phyloP scores from a whole-genome alignment of 1,140 invertebrate species.

The Stegodyphus dumicola region DNA sequence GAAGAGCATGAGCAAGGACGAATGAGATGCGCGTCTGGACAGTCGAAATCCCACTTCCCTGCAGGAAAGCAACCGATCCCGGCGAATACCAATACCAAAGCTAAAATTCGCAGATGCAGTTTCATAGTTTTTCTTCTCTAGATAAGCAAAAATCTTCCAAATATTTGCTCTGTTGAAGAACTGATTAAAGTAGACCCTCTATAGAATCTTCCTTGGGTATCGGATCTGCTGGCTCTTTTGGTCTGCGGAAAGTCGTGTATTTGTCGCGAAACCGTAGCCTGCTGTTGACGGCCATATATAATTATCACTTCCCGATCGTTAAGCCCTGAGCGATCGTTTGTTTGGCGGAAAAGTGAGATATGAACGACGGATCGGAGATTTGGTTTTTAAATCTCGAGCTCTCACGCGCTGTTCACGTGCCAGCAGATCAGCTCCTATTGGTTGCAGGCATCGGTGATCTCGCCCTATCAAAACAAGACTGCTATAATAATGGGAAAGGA shows the following conservation, averaged over 20 bases:
- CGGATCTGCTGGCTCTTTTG: constrained; percentile 44
- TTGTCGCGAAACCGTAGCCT: constrained; percentile 37
- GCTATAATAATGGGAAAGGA: constrained; percentile 11
- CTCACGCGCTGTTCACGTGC: constrained; percentile 49
- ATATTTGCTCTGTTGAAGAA: neutral
- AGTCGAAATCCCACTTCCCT: constrained; percentile 18
- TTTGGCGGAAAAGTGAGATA: constrained; percentile 47
- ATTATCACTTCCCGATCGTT: constrained; percentile 19
- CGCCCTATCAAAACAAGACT: constrained; percentile 20
- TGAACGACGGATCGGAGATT: neutral
- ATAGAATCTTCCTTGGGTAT: constrained; percentile 40
- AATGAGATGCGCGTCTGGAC: constrained; percentile 28
- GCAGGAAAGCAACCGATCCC: neutral
- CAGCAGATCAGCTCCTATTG: neutral
- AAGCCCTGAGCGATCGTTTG: neutral
- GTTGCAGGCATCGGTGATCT: neutral
- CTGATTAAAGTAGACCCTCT: constrained; percentile 46
- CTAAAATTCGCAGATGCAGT: neutral
- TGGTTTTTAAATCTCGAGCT: constrained; percentile 25
- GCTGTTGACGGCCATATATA: constrained; percentile 32
- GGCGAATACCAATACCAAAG: neutral
- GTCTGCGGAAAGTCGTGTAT: constrained; percentile 40
- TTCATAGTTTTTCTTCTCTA: constrained; percentile 7
- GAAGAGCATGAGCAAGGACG: constrained; percentile 24
- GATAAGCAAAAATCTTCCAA: neutral